Percentiles rank a stretch among this genome's conserved stretches.
These are phyloP conservation scores for Hypothenemus hampei DNA, from an alignment of 1,140 invertebrate species.

Conservation along the genomic window DNA sequence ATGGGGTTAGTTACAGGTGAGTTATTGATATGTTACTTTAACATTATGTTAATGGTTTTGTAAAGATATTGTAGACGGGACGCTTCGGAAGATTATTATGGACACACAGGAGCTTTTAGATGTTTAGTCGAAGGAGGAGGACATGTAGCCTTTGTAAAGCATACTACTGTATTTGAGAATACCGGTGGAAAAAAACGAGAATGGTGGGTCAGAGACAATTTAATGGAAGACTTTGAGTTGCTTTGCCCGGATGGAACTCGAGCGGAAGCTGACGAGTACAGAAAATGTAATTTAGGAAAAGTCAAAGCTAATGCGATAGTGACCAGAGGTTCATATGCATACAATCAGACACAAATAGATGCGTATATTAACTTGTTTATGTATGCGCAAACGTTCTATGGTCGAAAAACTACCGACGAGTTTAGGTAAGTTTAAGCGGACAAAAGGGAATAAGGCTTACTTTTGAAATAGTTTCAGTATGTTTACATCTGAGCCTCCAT, in stretches of 20 bases:
- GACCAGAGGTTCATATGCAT: slow-evolving; percentile 66
- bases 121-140: slow-evolving; percentile 94
- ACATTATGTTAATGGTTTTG: background rate
- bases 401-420: slow-evolving; percentile 75
- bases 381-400: slow-evolving; percentile 88
- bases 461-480: slow-evolving; percentile 67
- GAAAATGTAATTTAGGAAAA: slow-evolving; percentile 82
- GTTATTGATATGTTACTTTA: background rate
- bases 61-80: slow-evolving; percentile 72
- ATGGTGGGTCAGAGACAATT: slow-evolving; percentile 89
- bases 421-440: slow-evolving; percentile 58
- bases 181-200: slow-evolving; percentile 84
- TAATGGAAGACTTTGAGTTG: slow-evolving; percentile 89
- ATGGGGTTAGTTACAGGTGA: slow-evolving; percentile 76
- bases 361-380: slow-evolving; percentile 83
- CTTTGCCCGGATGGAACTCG: slow-evolving; percentile 89
- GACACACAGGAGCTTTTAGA: slow-evolving; percentile 83
- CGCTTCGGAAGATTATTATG: slow-evolving; percentile 84
- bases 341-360: slow-evolving; percentile 76
- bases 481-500: slow-evolving; percentile 77
- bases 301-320: slow-evolving; percentile 90
- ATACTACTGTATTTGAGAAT: slow-evolving; percentile 87
- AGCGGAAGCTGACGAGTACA: slow-evolving; percentile 71
- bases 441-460: background rate
- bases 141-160: slow-evolving; percentile 91